Percentiles rank a stretch among this genome's conserved stretches.
Evolutionary conservation across 2,113 vertebrate species (phyloP).

Genomic region (Puntigrus tetrazona): DNA sequence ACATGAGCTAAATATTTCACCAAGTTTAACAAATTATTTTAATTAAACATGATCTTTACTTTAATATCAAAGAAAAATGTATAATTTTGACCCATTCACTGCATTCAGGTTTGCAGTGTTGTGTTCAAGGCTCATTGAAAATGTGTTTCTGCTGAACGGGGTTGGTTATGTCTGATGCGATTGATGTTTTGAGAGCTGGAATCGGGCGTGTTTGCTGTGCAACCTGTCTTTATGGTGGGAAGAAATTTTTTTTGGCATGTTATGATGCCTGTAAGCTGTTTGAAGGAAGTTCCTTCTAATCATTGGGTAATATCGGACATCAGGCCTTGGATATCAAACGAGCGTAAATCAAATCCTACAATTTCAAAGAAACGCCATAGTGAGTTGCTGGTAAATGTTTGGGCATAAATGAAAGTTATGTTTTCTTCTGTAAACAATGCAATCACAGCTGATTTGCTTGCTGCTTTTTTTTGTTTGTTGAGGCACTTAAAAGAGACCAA

Average conservation of each 20-base stretch:
- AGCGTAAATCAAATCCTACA: not conserved
- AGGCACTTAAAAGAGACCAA: not conserved
- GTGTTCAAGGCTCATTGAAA: too few species aligned
- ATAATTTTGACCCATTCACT: too few species aligned
- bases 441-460: not conserved
- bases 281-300: not conserved
- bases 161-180: not conserved
- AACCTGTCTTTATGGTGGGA: not conserved
- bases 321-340: not conserved
- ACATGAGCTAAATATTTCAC: too few species aligned
- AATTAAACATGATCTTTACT: too few species aligned
- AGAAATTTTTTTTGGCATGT: not conserved
- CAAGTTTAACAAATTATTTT: too few species aligned
- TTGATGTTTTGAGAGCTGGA: not conserved
- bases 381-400: not conserved
- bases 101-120: too few species aligned
- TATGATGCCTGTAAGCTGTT: not conserved
- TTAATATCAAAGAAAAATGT: too few species aligned
- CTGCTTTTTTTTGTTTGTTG: not conserved
- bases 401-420: not conserved
- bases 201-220: not conserved
- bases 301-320: not conserved
- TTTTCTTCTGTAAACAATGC: not conserved
- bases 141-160: too few species aligned
- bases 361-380: not conserved